These are phyloP conservation scores for Menidia menidia DNA, from an alignment of 2,797 vertebrate species.

Conservation along the genomic window DNA sequence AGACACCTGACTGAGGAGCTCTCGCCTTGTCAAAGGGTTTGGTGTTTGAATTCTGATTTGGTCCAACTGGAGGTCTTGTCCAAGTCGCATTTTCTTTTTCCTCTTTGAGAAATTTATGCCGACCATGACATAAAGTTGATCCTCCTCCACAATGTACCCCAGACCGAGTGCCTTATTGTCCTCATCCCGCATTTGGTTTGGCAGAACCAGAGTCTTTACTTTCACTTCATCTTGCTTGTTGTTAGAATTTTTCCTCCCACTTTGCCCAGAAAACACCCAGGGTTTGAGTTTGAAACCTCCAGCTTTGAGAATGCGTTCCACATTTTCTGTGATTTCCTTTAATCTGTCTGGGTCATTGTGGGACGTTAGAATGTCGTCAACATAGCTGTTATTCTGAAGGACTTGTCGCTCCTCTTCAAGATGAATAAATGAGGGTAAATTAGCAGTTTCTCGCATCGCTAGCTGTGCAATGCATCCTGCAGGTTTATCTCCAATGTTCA, in stretches of 20 bases:
- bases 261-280: neutral
- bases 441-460: no score
- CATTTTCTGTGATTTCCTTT: no score
- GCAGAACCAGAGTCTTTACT: rapidly evolving
- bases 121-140: neutral
- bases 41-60: no score
- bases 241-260: rapidly evolving
- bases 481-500: no score
- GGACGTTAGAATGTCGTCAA: no score
- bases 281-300: neutral
- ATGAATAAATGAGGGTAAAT: no score
- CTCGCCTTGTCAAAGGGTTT: no score
- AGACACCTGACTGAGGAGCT: no score
- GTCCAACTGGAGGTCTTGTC: neutral
- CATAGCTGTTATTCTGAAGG: no score
- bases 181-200: neutral
- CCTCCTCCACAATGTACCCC: rapidly evolving
- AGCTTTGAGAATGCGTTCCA: neutral
- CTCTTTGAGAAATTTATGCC: neutral
- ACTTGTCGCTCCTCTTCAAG: no score
- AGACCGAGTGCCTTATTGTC: neutral
- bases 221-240: neutral
- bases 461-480: no score
- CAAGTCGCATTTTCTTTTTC: neutral
- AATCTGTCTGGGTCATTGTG: no score